These are phyloP conservation scores for Reinhardtius hippoglossoides DNA, from an alignment of 2,113 vertebrate species.

Conservation along the genomic window DNA sequence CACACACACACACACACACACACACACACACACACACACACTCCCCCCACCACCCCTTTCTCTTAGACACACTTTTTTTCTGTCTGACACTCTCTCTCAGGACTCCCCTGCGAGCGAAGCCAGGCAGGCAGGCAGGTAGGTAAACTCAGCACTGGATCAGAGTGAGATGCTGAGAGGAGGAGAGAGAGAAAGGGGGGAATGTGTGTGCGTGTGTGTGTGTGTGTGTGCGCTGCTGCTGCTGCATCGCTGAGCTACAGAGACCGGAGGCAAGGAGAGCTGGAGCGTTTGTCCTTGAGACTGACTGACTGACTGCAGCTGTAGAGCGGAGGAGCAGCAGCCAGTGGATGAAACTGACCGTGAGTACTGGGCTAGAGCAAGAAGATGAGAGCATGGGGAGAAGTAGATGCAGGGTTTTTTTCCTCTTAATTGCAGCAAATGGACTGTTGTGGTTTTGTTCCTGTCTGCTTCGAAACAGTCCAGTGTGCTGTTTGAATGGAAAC, in stretches of 20 bases:
- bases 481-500: slow-evolving; percentile 26
- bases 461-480: slow-evolving; percentile 63
- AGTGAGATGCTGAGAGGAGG: slow-evolving; percentile 52
- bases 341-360: slow-evolving; percentile 75
- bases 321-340: slow-evolving; percentile 62
- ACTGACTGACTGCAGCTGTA: slow-evolving; percentile 80
- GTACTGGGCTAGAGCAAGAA: slow-evolving; percentile 47
- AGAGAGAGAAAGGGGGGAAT: slow-evolving; percentile 23
- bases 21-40: no score
- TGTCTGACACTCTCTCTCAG: slow-evolving; percentile 69
- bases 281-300: slow-evolving; percentile 99
- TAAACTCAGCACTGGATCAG: slow-evolving; percentile 70
- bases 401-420: neutral
- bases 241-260: slow-evolving; percentile 86
- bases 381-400: slow-evolving; percentile 7
- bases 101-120: slow-evolving; percentile 39
- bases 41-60: neutral
- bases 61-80: slow-evolving; percentile 68
- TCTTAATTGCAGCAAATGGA: slow-evolving; percentile 46
- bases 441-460: slow-evolving; percentile 32
- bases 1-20: neutral
- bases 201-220: slow-evolving; percentile 30
- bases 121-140: slow-evolving; percentile 64
- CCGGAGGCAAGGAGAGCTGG: slow-evolving; percentile 83
- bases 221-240: slow-evolving; percentile 55